phyloP scores from a whole-genome alignment of 2,113 vertebrate genomes.

The Scortum barcoo region DNA sequence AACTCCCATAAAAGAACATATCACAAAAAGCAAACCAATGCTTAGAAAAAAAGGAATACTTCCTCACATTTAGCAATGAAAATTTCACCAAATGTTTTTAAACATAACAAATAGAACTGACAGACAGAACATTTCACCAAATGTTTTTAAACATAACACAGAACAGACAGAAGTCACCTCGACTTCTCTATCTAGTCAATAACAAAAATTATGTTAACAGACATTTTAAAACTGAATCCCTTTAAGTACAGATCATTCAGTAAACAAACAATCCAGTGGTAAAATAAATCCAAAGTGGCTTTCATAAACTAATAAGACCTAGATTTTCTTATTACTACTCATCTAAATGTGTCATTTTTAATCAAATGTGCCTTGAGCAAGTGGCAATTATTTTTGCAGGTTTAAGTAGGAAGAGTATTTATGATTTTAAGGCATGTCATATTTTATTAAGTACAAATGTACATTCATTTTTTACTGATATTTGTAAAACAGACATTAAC shows the following conservation, averaged over 20 bases:
- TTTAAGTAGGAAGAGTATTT: background rate
- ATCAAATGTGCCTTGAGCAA: background rate
- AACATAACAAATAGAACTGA: too few species aligned
- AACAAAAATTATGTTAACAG: background rate
- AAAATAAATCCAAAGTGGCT: background rate
- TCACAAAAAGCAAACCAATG: background rate
- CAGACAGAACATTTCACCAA: background rate
- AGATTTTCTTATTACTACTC: background rate
- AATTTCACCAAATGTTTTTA: background rate
- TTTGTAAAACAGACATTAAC: background rate
- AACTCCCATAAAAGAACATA: background rate
- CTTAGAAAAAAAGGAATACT: background rate
- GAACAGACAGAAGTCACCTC: background rate
- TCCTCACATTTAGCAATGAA: background rate
- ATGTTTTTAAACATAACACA: background rate
- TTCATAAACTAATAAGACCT: background rate
- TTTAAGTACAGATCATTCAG: background rate
- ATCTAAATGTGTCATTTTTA: background rate
- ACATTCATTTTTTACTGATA: background rate
- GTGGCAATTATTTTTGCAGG: background rate
- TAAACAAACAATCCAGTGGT: background rate
- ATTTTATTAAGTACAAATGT: background rate
- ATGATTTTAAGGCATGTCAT: background rate
- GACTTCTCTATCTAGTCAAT: background rate
- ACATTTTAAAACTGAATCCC: background rate